A percentile compares a stretch with the other conserved stretches of the same genome.
These are phyloP conservation scores for Pandemis corylana DNA, from an alignment of 2,888 invertebrate species.

Conservation along the genomic window DNA sequence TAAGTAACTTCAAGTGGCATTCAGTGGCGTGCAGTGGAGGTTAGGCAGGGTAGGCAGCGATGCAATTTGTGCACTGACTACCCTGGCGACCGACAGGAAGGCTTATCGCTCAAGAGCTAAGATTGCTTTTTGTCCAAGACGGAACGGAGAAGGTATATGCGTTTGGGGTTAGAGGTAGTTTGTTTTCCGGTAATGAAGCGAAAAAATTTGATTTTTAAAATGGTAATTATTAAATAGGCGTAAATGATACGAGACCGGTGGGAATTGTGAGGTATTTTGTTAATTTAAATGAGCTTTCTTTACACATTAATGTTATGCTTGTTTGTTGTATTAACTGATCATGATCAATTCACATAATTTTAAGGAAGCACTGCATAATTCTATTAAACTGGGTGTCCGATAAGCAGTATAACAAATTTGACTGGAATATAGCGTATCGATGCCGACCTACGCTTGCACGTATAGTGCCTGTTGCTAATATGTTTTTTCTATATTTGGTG, in stretches of 20 bases:
- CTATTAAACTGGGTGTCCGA: no score
- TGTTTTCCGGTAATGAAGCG: neutral
- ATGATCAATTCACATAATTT: neutral
- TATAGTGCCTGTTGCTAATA: no score
- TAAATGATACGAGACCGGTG: constrained; percentile 46
- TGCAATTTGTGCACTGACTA: no score
- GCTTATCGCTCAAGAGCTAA: constrained; percentile 44
- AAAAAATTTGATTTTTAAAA: constrained; percentile 45
- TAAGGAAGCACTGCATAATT: neutral
- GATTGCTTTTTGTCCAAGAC: neutral
- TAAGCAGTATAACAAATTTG: no score
- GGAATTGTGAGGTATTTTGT: constrained; percentile 16
- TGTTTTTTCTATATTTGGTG: no score
- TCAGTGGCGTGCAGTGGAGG: no score
- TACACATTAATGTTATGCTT: constrained; percentile 2
- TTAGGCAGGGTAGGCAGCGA: no score
- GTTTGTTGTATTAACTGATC: constrained; percentile 24
- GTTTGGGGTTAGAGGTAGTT: no score
- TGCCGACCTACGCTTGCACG: no score
- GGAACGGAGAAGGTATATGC: no score
- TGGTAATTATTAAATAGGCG: constrained; percentile 56
- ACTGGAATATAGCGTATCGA: no score
- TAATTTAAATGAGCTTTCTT: constrained; percentile 8
- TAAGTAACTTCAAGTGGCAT: constrained; percentile 51
- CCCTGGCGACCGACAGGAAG: constrained; percentile 8